phyloP scores from a whole-genome alignment of 2,113 vertebrate genomes.

The Zosterops pallidus region DNA sequence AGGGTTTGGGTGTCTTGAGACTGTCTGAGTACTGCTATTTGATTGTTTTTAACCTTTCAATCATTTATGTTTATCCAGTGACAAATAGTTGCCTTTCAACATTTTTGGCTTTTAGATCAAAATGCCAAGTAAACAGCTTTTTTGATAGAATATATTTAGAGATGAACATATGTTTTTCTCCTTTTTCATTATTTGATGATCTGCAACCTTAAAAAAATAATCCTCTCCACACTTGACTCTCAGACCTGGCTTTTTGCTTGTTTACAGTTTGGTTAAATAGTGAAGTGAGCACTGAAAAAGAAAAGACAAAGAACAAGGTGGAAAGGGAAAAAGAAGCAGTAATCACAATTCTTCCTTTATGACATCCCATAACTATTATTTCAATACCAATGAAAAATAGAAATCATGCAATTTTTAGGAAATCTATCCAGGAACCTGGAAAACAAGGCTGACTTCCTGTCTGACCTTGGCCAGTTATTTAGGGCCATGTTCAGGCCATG shows the following conservation, averaged over 20 bases:
- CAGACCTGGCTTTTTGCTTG: neutral
- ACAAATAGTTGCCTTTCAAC: neutral
- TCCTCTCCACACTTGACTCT: neutral
- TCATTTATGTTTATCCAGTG: neutral
- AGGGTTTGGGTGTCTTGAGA: neutral
- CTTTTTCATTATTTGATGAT: neutral
- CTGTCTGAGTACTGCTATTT: neutral
- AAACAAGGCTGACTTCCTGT: constrained; percentile 2
- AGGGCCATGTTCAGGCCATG: neutral
- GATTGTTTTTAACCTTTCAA: neutral
- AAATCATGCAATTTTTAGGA: constrained; percentile 18
- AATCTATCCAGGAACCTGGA: neutral
- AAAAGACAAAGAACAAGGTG: neutral
- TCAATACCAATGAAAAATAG: neutral
- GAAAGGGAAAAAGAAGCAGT: neutral
- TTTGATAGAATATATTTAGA: neutral
- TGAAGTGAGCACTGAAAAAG: neutral
- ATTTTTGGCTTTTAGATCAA: neutral
- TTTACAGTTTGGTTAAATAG: neutral
- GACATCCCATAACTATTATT: neutral
- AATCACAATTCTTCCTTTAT: neutral
- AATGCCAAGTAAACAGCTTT: neutral
- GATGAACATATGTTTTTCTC: neutral
- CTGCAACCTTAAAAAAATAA: constrained; percentile 20
- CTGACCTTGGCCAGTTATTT: neutral